Conservation (phyloP, 2,797 vertebrate species). For the Danio choprae region DNA sequence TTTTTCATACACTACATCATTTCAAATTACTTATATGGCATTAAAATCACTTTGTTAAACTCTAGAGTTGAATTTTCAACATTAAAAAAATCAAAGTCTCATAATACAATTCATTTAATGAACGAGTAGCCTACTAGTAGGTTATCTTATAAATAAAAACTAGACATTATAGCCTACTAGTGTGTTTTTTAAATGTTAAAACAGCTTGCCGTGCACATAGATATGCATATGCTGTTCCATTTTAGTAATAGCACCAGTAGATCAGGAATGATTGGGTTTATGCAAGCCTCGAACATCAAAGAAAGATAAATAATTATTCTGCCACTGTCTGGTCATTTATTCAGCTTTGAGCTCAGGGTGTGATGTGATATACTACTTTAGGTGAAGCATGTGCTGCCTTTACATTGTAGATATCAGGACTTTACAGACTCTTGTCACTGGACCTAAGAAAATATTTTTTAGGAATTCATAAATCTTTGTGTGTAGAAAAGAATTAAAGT, state of each 20-base stretch:
- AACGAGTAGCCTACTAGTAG: too few relatives aligned
- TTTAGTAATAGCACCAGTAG: neutral
- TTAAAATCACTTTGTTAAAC: too few relatives aligned
- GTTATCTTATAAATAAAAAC: too few relatives aligned
- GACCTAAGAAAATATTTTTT: neutral
- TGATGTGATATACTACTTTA: neutral
- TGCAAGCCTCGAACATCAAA: neutral
- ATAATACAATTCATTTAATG: too few relatives aligned
- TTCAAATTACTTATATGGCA: too few relatives aligned
- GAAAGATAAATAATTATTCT: neutral
- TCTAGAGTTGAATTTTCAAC: too few relatives aligned
- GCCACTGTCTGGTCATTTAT: neutral
- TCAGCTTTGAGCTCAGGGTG: neutral
- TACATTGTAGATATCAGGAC: neutral
- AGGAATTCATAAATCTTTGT: neutral
- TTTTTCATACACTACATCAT: too few relatives aligned
- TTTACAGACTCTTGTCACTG: neutral
- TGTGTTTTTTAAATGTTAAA: too few relatives aligned
- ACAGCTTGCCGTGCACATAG: neutral
- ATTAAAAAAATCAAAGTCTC: too few relatives aligned
- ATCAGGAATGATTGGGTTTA: neutral
- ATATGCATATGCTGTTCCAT: neutral
- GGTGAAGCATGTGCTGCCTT: neutral
- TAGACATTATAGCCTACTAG: too few relatives aligned
- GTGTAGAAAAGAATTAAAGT: neutral